A percentile compares a stretch with the other conserved stretches of the same genome.
phyloP scores from a whole-genome alignment of 2,888 invertebrate species.

The Himalopsyche japonica region DNA sequence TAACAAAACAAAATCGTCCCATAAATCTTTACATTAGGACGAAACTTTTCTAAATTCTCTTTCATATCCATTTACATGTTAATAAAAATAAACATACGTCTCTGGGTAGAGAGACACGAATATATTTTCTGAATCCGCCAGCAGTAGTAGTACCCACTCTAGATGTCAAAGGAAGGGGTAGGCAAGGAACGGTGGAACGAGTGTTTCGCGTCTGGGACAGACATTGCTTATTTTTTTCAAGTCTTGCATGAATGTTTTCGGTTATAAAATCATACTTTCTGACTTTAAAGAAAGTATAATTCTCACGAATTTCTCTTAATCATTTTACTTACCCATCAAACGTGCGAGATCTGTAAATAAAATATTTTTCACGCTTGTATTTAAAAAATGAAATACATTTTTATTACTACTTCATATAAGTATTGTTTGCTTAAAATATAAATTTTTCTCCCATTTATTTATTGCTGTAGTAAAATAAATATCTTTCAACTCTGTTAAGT shows the following conservation, averaged over 20 bases:
- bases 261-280: neutral
- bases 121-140: neutral
- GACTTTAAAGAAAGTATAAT: neutral
- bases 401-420: no score
- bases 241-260: neutral
- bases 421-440: no score
- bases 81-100: conserved; percentile 29
- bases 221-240: neutral
- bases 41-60: conserved; percentile 21
- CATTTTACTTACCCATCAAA: no score
- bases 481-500: no score
- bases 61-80: conserved; percentile 26
- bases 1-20: neutral
- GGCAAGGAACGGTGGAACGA: neutral
- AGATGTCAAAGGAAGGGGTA: neutral
- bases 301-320: no score
- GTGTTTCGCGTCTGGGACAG: neutral
- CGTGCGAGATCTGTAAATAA: no score
- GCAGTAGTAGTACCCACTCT: neutral
- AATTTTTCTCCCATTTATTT: no score
- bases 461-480: no score
- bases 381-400: no score
- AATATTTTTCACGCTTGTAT: no score
- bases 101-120: neutral
- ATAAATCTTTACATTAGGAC: neutral